These are phyloP conservation scores for Leistus spinibarbis DNA, from an alignment of 2,888 invertebrate genomes.

Conservation along the genomic window DNA sequence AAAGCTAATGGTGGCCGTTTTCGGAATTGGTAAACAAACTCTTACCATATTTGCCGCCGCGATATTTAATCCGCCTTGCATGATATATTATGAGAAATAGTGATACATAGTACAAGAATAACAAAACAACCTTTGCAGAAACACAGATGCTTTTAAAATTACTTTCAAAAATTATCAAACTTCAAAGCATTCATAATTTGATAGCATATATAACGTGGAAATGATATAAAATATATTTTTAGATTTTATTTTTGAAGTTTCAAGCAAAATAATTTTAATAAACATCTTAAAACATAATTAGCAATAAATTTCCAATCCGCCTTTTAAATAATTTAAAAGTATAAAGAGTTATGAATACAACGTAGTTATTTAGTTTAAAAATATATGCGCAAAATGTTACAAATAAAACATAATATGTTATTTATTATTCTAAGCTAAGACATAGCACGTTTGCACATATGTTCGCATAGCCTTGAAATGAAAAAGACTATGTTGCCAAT, in stretches of 20 bases:
- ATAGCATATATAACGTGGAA: neutral
- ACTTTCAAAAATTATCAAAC: neutral
- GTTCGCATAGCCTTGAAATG: constrained; percentile 17
- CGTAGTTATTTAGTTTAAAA: neutral
- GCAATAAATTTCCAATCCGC: neutral
- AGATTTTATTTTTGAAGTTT: no score
- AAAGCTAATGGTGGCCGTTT: neutral
- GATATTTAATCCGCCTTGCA: neutral
- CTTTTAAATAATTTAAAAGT: neutral
- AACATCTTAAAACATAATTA: no score
- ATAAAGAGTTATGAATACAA: neutral
- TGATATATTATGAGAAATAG: neutral
- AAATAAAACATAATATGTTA: no score
- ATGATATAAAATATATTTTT: neutral
- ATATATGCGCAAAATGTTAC: neutral
- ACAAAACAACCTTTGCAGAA: neutral
- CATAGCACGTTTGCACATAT: constrained; percentile 9
- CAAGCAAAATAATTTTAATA: no score
- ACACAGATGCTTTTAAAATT: neutral
- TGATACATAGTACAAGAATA: neutral
- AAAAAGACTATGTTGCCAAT: constrained; percentile 8
- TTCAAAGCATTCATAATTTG: neutral
- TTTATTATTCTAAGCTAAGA: constrained; percentile 18
- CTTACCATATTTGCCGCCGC: neutral
- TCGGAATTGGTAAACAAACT: neutral